phyloP scores from a whole-genome alignment of 2,888 invertebrate species.

The Metalampra italica region DNA sequence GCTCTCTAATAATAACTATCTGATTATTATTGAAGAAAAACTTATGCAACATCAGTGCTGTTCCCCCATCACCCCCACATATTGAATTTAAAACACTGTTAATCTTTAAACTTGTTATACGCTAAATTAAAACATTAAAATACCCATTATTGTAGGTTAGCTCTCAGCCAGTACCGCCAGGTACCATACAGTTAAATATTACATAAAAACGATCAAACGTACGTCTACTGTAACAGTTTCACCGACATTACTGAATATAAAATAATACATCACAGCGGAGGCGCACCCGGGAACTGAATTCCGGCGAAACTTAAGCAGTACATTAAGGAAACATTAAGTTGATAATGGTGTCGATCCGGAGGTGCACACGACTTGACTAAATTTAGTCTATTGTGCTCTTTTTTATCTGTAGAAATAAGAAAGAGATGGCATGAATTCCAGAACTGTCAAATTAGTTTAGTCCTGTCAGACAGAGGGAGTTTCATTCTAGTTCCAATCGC shows the following conservation, averaged over 20 bases:
- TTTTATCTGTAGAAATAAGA: too few relatives aligned
- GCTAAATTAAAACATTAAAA: conserved; percentile 64
- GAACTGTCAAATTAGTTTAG: too few relatives aligned
- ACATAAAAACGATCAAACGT: conserved; percentile 38
- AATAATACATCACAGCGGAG: conserved; percentile 45
- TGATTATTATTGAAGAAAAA: conserved; percentile 71
- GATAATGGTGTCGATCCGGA: too few relatives aligned
- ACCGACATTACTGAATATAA: conserved; percentile 32
- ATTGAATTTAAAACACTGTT: conserved; percentile 66
- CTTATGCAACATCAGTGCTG: conserved; percentile 63
- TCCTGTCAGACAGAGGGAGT: too few relatives aligned
- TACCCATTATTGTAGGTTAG: conserved; percentile 66
- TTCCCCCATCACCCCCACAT: conserved; percentile 66
- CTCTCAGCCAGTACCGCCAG: conserved; percentile 46
- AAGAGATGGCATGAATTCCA: too few relatives aligned
- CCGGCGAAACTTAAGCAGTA: too few relatives aligned
- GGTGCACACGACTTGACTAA: too few relatives aligned
- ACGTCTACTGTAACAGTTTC: conserved; percentile 40
- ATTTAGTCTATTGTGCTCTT: too few relatives aligned
- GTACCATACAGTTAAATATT: conserved; percentile 35
- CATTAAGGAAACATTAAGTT: background rate
- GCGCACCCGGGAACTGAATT: conserved; percentile 16
- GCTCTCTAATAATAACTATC: conserved; percentile 71
- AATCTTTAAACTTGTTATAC: conserved; percentile 55
- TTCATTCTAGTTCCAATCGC: too few relatives aligned